Evolutionary conservation across 2,888 invertebrate genomes (phyloP).

Genomic region (Megaustenia siamemsis): DNA sequence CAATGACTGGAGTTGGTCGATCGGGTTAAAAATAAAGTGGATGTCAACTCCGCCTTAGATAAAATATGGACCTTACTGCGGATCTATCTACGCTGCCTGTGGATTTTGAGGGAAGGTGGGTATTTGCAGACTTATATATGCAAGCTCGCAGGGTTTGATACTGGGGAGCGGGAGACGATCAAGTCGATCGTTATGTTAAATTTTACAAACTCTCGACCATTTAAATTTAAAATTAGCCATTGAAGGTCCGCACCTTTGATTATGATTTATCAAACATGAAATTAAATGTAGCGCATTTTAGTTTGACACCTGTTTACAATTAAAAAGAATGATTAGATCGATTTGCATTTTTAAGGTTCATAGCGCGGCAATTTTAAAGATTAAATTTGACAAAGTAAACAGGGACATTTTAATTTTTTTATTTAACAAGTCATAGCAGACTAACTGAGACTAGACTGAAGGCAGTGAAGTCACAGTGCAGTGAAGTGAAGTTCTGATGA

Average conservation of each 20-base stretch:
- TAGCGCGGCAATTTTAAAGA: neutral
- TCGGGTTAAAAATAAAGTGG: constrained; percentile 27
- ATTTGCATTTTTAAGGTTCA: neutral
- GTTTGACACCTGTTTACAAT: neutral
- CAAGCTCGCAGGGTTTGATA: no score
- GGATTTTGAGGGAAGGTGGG: constrained; percentile 67
- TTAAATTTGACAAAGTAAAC: neutral
- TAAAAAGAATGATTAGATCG: neutral
- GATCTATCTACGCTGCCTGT: constrained; percentile 61
- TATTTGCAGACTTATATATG: no score
- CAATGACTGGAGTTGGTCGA: constrained; percentile 3
- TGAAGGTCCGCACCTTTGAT: no score
- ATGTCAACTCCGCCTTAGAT: neutral
- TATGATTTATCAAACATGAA: no score
- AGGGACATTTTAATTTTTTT: neutral
- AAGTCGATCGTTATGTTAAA: no score
- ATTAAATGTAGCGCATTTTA: constrained; percentile 37
- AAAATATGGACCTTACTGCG: constrained; percentile 37
- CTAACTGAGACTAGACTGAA: no score
- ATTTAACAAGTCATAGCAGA: no score
- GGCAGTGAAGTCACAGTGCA: no score
- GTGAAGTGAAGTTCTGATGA: no score
- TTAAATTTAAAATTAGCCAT: no score
- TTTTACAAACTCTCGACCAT: no score
- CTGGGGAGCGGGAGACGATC: no score